Evolutionary conservation across 2,888 invertebrate genomes (phyloP).

Genomic region (Phaedon cochleariae): DNA sequence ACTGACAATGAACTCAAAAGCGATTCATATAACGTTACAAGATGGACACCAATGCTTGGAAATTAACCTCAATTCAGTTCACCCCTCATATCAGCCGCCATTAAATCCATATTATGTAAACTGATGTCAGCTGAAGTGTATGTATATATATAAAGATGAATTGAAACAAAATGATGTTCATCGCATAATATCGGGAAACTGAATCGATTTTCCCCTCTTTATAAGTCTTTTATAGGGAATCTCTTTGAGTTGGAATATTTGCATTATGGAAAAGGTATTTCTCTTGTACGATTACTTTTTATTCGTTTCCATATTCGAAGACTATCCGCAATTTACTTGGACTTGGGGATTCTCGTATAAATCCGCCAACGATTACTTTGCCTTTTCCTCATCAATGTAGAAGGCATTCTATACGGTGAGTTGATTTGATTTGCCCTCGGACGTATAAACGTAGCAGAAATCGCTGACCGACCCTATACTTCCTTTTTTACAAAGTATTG

Average conservation of each 20-base stretch:
- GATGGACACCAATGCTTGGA: too few species aligned
- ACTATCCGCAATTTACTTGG: conserved; percentile 40
- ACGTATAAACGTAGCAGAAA: conserved; percentile 45
- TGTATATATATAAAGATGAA: background rate
- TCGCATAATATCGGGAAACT: background rate
- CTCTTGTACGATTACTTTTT: conserved; percentile 43
- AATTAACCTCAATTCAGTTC: too few species aligned
- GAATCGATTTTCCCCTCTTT: background rate
- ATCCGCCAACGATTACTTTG: conserved; percentile 47
- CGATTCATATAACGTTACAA: too few species aligned
- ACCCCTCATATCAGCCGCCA: background rate
- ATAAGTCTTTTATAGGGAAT: conserved; percentile 10
- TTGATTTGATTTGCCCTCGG: conserved; percentile 51
- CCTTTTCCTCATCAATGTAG: conserved; percentile 49
- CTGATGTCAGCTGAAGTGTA: background rate
- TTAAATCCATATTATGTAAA: background rate
- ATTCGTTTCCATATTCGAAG: conserved; percentile 42
- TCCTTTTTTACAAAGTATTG: conserved; percentile 55
- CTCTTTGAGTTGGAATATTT: conserved; percentile 34
- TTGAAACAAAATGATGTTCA: background rate
- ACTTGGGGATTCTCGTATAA: conserved; percentile 34
- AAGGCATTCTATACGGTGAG: conserved; percentile 46
- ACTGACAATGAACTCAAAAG: too few species aligned
- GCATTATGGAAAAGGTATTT: conserved; percentile 44
- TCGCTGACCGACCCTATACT: conserved; percentile 50